phyloP scores from a whole-genome alignment of 2,113 vertebrate species.

The Dinomys branickii region DNA sequence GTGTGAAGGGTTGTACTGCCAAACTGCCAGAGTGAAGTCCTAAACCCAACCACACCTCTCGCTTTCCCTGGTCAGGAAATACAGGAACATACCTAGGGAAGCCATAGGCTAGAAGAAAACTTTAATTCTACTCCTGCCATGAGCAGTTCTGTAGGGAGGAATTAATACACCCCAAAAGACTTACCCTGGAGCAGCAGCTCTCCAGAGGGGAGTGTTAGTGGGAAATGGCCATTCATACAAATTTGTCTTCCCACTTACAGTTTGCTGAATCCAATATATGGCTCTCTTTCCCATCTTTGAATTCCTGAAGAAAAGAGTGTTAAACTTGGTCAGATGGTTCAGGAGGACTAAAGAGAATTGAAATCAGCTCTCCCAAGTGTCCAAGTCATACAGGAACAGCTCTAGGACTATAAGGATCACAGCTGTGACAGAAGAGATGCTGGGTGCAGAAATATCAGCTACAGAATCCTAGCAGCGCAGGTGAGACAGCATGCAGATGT shows the following conservation, averaged over 20 bases:
- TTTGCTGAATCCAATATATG: background rate
- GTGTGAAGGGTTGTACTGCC: background rate
- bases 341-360: background rate
- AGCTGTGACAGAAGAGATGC: background rate
- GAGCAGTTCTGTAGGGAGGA: background rate
- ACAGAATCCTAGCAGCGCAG: background rate
- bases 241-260: background rate
- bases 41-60: background rate
- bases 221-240: background rate
- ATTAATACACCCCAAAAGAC: background rate
- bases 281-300: constrained; percentile 5
- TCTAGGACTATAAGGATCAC: background rate
- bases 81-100: background rate
- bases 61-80: background rate
- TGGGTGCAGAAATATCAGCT: background rate
- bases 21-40: background rate
- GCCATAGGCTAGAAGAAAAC: background rate
- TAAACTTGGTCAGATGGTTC: background rate
- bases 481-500: background rate
- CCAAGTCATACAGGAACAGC: background rate
- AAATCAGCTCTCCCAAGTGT: background rate
- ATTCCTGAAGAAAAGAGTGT: background rate
- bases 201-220: background rate
- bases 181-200: background rate
- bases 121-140: background rate